Evolutionary conservation across 2,888 invertebrate species (phyloP).

Genomic region (Cheilosia vulpina): DNA sequence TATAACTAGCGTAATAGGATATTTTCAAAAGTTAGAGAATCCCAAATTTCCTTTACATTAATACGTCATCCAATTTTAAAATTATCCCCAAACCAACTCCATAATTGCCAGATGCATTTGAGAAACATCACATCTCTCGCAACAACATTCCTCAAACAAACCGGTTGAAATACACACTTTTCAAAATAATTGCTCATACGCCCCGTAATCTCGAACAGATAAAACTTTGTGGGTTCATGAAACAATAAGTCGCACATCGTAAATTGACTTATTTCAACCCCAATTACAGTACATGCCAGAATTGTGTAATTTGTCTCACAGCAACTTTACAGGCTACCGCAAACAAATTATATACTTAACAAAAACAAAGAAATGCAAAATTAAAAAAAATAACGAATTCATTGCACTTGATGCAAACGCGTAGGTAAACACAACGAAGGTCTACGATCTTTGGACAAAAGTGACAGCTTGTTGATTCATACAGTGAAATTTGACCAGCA

Average conservation of each 20-base stretch:
- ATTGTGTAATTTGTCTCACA: slow-evolving; percentile 44
- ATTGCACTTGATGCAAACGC: slow-evolving; percentile 40
- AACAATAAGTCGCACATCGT: background rate
- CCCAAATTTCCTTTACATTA: too few relatives aligned
- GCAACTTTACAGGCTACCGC: slow-evolving; percentile 21
- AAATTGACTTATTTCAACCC: background rate
- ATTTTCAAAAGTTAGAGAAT: too few relatives aligned
- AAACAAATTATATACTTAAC: slow-evolving; percentile 11
- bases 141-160: too few relatives aligned
- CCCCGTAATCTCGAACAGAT: slow-evolving; percentile 9
- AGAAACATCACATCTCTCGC: too few relatives aligned
- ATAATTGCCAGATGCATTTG: too few relatives aligned
- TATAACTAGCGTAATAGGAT: too few relatives aligned
- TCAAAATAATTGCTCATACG: slow-evolving; percentile 23
- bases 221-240: background rate
- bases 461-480: slow-evolving; percentile 56
- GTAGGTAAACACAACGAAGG: slow-evolving; percentile 46
- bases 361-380: background rate
- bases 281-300: background rate
- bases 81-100: too few relatives aligned
- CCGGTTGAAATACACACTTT: too few relatives aligned
- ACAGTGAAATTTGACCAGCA: slow-evolving; percentile 59
- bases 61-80: too few relatives aligned
- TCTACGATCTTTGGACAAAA: slow-evolving; percentile 61
- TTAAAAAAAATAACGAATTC: background rate